Evolutionary conservation across 2,797 vertebrate species (phyloP).

Genomic region (Delichon dasypus): DNA sequence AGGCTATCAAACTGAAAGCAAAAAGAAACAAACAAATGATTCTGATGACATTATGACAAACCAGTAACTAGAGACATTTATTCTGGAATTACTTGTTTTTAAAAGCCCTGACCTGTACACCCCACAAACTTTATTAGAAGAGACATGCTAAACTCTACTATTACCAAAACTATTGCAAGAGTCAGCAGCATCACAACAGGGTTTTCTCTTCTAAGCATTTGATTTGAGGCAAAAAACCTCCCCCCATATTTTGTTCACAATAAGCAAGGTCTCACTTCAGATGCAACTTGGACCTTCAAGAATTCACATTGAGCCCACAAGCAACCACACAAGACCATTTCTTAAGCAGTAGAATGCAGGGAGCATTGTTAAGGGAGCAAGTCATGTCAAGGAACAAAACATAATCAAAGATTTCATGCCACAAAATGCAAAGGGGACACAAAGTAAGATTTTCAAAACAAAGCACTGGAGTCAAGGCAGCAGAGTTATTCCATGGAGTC

Average conservation of each 20-base stretch:
- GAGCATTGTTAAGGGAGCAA: not conserved
- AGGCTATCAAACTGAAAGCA: not conserved
- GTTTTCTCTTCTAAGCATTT: not conserved
- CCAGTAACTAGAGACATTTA: not conserved
- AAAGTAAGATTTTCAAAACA: not conserved
- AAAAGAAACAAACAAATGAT: not conserved
- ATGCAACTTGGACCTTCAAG: not conserved
- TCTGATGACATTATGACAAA: not conserved
- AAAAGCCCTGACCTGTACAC: not conserved
- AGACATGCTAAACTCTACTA: not conserved
- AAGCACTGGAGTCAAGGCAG: not conserved
- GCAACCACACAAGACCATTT: not conserved
- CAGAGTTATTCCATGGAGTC: not conserved
- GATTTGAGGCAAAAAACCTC: not conserved
- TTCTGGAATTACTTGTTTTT: not conserved
- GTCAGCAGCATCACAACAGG: not conserved
- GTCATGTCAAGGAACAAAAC: not conserved
- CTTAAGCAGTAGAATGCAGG: not conserved
- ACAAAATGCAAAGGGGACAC: not conserved
- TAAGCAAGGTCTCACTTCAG: not conserved
- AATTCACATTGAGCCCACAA: not conserved
- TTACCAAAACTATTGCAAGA: not conserved
- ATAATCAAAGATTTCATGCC: not conserved
- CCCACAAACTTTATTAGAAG: not conserved
- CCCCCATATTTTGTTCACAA: not conserved